Percentiles rank a stretch among this genome's conserved stretches.
These are phyloP conservation scores for Proales similis DNA, from an alignment of 1,140 invertebrate species.

Conservation along the genomic window DNA sequence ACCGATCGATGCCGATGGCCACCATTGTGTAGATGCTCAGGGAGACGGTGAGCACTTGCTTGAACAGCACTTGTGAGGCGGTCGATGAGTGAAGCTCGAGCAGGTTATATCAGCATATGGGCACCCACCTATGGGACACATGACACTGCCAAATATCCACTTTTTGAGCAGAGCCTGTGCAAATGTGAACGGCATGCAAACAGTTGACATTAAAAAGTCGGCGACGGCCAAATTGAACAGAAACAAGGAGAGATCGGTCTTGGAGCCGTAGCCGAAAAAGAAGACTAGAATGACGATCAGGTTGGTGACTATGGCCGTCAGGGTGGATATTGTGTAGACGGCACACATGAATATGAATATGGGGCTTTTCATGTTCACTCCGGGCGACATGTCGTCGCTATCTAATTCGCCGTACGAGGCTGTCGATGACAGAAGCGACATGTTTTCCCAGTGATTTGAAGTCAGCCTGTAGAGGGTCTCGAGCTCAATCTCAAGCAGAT, in stretches of 20 bases:
- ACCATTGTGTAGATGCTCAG: constrained; percentile 37
- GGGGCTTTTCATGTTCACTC: constrained; percentile 10
- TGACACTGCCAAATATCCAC: constrained; percentile 34
- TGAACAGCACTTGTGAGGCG: constrained; percentile 6
- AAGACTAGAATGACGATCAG: constrained; percentile 29
- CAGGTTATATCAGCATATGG: background rate
- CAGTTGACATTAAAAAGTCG: constrained; percentile 36
- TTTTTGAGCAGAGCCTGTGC: constrained; percentile 30
- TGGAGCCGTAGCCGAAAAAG: constrained; percentile 8
- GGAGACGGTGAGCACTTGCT: constrained; percentile 33
- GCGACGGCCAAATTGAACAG: constrained; percentile 26
- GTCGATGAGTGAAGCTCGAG: background rate
- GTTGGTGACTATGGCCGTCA: constrained; percentile 32
- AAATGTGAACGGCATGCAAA: constrained; percentile 37
- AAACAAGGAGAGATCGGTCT: constrained; percentile 31
- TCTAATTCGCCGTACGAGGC: too few relatives aligned
- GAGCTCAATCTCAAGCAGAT: too few relatives aligned
- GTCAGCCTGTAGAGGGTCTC: too few relatives aligned
- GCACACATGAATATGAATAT: constrained; percentile 30
- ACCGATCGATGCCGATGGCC: constrained; percentile 34
- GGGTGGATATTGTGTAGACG: constrained; percentile 34
- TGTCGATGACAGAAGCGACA: too few relatives aligned
- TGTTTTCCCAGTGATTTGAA: too few relatives aligned
- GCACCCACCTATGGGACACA: constrained; percentile 29
- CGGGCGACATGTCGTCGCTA: background rate